A percentile compares a stretch with the other conserved stretches of the same genome.
Conservation (phyloP, 2,113 vertebrate genomes). For the Bucco capensis region DNA sequence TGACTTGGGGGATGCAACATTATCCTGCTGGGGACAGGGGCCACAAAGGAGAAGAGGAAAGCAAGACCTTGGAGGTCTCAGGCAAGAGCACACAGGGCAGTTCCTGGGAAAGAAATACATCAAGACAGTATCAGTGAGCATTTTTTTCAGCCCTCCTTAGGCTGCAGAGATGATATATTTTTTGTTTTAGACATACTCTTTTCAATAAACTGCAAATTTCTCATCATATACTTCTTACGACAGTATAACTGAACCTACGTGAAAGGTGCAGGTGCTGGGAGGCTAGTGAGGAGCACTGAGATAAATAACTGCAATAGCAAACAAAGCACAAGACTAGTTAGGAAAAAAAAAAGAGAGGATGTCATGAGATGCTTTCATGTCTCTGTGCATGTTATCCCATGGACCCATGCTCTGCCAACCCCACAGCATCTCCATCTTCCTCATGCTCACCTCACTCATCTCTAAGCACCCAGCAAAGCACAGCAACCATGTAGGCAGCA, state of each 20-base stretch:
- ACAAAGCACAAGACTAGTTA: not conserved
- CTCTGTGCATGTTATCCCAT: rapidly evolving
- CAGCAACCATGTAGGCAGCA: not conserved
- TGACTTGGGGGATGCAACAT: rapidly evolving
- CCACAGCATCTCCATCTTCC: not conserved
- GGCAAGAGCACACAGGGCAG: not conserved
- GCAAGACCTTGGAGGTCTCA: not conserved
- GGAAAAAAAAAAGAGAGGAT: not conserved
- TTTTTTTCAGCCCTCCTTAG: not conserved
- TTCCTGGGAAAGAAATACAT: not conserved
- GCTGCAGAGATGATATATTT: not conserved
- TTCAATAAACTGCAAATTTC: not conserved
- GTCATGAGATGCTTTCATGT: not conserved
- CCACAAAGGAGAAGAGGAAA: not conserved
- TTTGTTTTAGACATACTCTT: not conserved
- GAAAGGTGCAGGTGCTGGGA: not conserved
- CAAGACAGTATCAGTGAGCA: not conserved
- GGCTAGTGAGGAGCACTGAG: not conserved
- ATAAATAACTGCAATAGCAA: not conserved
- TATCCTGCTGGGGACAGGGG: not conserved
- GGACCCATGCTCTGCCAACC: not conserved
- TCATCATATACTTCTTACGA: not conserved
- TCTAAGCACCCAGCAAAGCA: rapidly evolving
- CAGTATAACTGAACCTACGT: not conserved
- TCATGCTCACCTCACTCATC: not conserved